phyloP scores from a whole-genome alignment of 2,113 vertebrate genomes.

The Marcusenius ussheri region DNA sequence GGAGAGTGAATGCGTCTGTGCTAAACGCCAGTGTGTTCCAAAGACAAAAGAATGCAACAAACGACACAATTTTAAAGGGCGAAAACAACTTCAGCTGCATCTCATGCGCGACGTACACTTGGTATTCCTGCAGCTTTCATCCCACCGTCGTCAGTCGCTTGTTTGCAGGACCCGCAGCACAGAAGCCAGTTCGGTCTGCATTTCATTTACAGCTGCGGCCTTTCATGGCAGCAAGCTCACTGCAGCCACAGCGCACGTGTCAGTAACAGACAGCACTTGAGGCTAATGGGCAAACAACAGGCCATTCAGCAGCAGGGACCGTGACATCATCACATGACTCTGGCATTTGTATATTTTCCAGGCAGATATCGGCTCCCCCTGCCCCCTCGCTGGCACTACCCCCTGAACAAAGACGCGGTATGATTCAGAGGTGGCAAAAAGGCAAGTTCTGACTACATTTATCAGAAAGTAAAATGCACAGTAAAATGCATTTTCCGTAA shows the following conservation, averaged over 20 bases:
- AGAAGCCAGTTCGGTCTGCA: neutral
- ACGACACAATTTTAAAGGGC: neutral
- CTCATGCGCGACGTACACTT: neutral
- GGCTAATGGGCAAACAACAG: slow-evolving; percentile 30
- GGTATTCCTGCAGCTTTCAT: neutral
- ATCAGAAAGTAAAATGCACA: neutral
- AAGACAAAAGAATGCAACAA: neutral
- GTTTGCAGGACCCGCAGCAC: neutral
- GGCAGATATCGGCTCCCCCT: slow-evolving; percentile 29
- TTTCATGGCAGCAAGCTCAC: neutral
- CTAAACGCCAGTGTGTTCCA: neutral
- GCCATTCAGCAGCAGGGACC: slow-evolving; percentile 33
- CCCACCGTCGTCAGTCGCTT: neutral
- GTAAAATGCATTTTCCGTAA: neutral
- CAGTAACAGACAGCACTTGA: slow-evolving; percentile 20
- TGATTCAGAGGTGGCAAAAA: slow-evolving; percentile 10
- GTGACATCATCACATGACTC: slow-evolving; percentile 48
- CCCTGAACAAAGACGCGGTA: neutral
- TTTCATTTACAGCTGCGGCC: neutral
- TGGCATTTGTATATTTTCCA: slow-evolving; percentile 40
- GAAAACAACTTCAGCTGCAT: neutral
- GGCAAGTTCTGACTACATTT: neutral
- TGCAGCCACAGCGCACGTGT: slow-evolving; percentile 1
- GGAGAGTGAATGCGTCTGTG: neutral
- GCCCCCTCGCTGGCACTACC: neutral